A percentile compares a stretch with the other conserved stretches of the same genome.
Evolutionary conservation across 2,888 invertebrate species (phyloP).

Genomic region (Netelia fuscicornis): DNA sequence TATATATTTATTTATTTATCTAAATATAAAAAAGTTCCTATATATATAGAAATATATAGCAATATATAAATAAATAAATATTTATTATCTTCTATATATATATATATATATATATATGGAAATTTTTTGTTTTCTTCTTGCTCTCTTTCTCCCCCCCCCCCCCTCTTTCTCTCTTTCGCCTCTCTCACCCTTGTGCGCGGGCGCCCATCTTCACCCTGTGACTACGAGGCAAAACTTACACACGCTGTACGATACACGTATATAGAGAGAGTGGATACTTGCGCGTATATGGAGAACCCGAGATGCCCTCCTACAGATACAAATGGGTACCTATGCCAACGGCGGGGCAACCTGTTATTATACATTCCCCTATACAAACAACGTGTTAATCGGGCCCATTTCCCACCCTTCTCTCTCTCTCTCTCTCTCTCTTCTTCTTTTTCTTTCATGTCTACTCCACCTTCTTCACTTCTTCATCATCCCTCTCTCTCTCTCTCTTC

Average conservation of each 20-base stretch:
- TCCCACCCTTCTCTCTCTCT: slow-evolving; percentile 53
- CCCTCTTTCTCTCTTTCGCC: slow-evolving; percentile 37
- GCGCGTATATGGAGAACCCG: slow-evolving; percentile 68
- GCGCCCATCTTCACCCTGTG: slow-evolving; percentile 53
- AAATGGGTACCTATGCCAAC: slow-evolving; percentile 82
- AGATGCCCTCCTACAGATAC: slow-evolving; percentile 74
- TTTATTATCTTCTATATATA: neutral
- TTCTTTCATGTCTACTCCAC: slow-evolving; percentile 27
- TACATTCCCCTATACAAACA: slow-evolving; percentile 85
- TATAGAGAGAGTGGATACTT: neutral
- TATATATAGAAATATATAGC: too few species aligned
- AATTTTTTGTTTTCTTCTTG: slow-evolving; percentile 11
- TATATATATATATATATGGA: slow-evolving; percentile 15
- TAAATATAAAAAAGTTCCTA: too few species aligned
- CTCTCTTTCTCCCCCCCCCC: neutral
- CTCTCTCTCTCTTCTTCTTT: slow-evolving; percentile 26
- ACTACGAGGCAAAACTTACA: neutral
- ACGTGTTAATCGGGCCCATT: slow-evolving; percentile 83
- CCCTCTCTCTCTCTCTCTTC: neutral
- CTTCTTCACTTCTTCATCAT: slow-evolving; percentile 24
- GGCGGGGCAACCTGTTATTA: slow-evolving; percentile 84
- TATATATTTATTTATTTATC: too few species aligned
- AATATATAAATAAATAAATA: too few species aligned
- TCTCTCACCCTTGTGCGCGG: slow-evolving; percentile 45
- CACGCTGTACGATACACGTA: neutral